Evolutionary conservation across 1,140 invertebrate genomes (phyloP).

Genomic region (Orussus abietinus): DNA sequence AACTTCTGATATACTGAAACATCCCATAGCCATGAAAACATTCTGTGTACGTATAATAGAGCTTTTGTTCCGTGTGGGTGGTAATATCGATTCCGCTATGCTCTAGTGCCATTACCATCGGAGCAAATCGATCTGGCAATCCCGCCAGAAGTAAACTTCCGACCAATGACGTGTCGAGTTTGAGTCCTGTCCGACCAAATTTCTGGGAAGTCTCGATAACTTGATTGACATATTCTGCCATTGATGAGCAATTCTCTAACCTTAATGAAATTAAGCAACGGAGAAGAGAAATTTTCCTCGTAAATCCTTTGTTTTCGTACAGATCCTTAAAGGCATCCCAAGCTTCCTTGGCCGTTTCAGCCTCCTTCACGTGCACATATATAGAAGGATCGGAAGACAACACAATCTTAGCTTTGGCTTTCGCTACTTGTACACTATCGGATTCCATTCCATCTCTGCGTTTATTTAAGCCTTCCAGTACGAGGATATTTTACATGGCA

Average conservation of each 20-base stretch:
- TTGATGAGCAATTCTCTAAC: conserved; percentile 6
- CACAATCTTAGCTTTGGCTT: conserved; percentile 26
- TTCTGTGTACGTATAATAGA: too few relatives aligned
- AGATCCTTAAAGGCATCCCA: conserved; percentile 9
- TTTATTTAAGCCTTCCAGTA: not conserved
- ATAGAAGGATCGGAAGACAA: not conserved
- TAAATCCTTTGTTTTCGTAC: conserved; percentile 7
- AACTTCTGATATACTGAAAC: too few relatives aligned
- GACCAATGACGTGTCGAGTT: conserved; percentile 2
- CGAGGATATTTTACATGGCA: not conserved
- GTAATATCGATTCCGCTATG: too few relatives aligned
- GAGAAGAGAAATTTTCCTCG: conserved; percentile 4
- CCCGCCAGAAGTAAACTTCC: conserved; percentile 9
- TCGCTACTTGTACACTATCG: conserved; percentile 21
- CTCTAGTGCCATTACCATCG: too few relatives aligned
- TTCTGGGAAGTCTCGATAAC: conserved; percentile 2
- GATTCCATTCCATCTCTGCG: conserved; percentile 9
- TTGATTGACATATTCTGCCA: conserved; percentile 11
- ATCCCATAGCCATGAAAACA: too few relatives aligned
- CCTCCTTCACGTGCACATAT: conserved; percentile 9
- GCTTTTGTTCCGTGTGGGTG: too few relatives aligned
- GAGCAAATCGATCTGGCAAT: conserved; percentile 28
- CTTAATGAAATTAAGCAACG: not conserved
- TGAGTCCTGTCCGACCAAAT: conserved; percentile 1
- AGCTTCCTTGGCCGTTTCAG: conserved; percentile 11